Evolutionary conservation across 2,888 invertebrate genomes (phyloP), one percentile per base, ranked within the genome.

Genomic region (Trileptium ribeirensis): DNA sequence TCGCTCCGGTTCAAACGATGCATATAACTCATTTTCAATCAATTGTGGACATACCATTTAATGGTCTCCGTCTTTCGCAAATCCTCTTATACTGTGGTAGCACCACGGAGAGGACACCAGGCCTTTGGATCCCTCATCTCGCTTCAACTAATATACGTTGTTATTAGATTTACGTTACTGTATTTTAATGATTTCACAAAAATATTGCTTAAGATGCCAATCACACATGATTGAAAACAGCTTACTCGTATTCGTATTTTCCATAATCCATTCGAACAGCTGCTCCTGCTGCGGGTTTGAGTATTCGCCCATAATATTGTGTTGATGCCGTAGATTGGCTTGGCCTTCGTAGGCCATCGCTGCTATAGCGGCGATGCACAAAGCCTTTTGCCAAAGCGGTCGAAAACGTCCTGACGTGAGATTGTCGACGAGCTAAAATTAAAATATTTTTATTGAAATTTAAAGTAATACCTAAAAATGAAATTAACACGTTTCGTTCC

Each of bases 231-330:
- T 24, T 24, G 19, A 24, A n/a, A 64, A 64, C 24, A 15, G 67
- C 74, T 34, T 8, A 81, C 84, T 87, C 37, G 89, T 8, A 31
- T 34, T 19, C 0, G 93, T 93, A 83, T 92, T 91, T 0, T 89
- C 86, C 75, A 91, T 91, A 79, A 95, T 92, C 95, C 95, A 95
- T 70, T 92, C 91, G 67, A 95, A 90, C 83, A 95, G 90, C 85
- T 93, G 92, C 87, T 95, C 95, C 85, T 93, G 91, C 0, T 92
- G 92, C 67, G 92, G 90, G 86, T 94, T 93, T 82, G 91, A 92
- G 89, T 93, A 93, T 86, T 94, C 93, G 15, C 94, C 92, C 81
- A 90, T 86, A 70, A 91, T 90, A 79, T 85, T 86, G 80, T 90
- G 87, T 87, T 92, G 91, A n/a, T 91, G 89, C 70, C 88, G 87